These are phyloP conservation scores for Trinorchestia longiramus DNA, from an alignment of 1,140 invertebrate species.

Conservation along the genomic window DNA sequence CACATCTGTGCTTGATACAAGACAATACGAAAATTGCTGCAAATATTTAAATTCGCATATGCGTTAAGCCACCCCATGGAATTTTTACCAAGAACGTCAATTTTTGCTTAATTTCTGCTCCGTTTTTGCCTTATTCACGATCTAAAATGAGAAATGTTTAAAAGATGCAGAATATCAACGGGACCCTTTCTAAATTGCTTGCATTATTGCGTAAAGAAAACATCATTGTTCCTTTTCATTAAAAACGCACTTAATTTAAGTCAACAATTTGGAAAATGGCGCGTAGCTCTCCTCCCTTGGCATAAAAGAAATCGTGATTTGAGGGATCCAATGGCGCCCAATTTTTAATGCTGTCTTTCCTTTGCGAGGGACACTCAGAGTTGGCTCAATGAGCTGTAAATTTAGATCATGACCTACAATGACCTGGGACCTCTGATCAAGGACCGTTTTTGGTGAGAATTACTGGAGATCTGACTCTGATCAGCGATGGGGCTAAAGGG, in stretches of 20 bases:
- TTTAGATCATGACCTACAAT: not conserved
- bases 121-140: not conserved
- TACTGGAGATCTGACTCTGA: not conserved
- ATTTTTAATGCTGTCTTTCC: not conserved
- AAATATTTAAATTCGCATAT: too few species aligned
- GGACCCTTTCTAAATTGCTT: not conserved
- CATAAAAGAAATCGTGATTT: not conserved
- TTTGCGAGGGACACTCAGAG: not conserved
- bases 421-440: not conserved
- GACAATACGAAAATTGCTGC: too few species aligned
- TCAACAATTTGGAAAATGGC: not conserved
- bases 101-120: not conserved
- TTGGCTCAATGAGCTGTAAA: not conserved
- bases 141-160: not conserved
- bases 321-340: not conserved
- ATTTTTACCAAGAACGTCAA: not conserved
- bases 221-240: not conserved
- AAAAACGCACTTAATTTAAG: not conserved
- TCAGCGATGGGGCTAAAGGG: not conserved
- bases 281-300: not conserved
- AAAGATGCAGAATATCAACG: not conserved
- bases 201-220: not conserved
- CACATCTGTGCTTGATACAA: not conserved
- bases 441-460: not conserved
- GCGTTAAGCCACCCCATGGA: not conserved